Evolutionary conservation across 2,888 invertebrate genomes (phyloP).

Genomic region (Gordius sp.): DNA sequence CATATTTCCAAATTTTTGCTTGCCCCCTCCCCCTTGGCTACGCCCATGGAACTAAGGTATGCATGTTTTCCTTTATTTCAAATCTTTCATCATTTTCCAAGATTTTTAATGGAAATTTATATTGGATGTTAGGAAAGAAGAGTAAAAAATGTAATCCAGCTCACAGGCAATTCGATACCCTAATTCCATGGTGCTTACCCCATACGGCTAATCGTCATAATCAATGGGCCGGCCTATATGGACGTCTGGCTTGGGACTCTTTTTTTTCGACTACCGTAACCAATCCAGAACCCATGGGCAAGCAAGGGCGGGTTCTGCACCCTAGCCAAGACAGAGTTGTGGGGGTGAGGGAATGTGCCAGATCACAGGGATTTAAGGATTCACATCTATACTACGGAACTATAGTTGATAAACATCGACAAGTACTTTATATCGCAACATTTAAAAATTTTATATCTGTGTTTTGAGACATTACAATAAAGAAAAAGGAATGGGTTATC

Average conservation of each 20-base stretch:
- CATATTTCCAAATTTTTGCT: no score
- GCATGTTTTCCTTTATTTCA: no score
- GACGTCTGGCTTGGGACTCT: constrained; percentile 50
- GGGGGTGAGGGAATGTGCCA: constrained; percentile 57
- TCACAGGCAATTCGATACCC: constrained; percentile 50
- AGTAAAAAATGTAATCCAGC: constrained; percentile 37
- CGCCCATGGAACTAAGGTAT: no score
- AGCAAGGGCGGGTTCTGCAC: constrained; percentile 35
- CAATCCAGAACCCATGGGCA: constrained; percentile 67
- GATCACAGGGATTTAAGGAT: constrained; percentile 59
- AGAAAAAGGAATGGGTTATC: no score
- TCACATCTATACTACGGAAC: constrained; percentile 38
- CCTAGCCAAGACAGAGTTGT: constrained; percentile 37
- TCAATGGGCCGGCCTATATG: constrained; percentile 60
- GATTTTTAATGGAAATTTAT: no score
- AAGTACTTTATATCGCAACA: constrained; percentile 30
- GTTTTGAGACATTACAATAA: no score
- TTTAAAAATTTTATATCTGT: neutral
- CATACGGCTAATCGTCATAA: constrained; percentile 59
- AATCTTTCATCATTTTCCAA: no score
- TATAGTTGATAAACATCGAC: constrained; percentile 49
- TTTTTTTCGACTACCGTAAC: constrained; percentile 51
- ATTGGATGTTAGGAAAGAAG: no score
- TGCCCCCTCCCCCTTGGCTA: no score
- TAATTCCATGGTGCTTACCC: constrained; percentile 63